phyloP scores from a whole-genome alignment of 2,888 invertebrate species.

The Lasioglossum vierecki region DNA sequence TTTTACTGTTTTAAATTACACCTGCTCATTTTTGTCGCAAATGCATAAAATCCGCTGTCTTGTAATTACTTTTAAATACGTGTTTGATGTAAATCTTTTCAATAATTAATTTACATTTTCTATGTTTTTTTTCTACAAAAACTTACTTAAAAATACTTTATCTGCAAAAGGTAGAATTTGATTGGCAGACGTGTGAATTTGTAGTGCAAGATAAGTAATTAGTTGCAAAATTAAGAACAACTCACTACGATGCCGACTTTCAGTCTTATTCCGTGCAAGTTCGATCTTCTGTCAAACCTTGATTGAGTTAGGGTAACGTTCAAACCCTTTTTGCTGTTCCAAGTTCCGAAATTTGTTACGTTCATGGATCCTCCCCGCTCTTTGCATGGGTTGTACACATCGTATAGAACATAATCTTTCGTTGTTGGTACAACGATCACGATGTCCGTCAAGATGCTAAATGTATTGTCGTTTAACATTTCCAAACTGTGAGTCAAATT shows the following conservation, averaged over 20 bases:
- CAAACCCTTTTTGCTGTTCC: constrained; percentile 67
- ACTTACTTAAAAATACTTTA: no score
- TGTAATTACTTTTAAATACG: no score
- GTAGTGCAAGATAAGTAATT: neutral
- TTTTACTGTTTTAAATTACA: no score
- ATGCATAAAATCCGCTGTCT: no score
- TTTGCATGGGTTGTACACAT: constrained; percentile 77
- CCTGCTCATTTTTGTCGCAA: no score
- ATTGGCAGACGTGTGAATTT: no score
- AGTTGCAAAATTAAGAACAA: neutral
- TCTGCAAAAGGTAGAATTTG: no score
- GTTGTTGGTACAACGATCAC: constrained; percentile 62
- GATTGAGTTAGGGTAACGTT: constrained; percentile 64
- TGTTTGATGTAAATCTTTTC: no score
- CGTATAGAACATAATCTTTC: constrained; percentile 66
- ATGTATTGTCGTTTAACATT: constrained; percentile 70
- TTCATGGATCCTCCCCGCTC: constrained; percentile 71
- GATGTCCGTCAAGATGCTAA: constrained; percentile 71
- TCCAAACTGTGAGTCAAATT: constrained; percentile 59
- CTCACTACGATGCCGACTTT: constrained; percentile 73
- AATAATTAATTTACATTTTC: no score
- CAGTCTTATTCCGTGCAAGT: constrained; percentile 75
- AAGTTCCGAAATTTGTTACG: constrained; percentile 71
- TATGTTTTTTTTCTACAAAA: no score
- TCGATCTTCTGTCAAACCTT: constrained; percentile 71